phyloP scores from a whole-genome alignment of 64 coral and sea anemone species.

The Stichodactyla helianthus region DNA sequence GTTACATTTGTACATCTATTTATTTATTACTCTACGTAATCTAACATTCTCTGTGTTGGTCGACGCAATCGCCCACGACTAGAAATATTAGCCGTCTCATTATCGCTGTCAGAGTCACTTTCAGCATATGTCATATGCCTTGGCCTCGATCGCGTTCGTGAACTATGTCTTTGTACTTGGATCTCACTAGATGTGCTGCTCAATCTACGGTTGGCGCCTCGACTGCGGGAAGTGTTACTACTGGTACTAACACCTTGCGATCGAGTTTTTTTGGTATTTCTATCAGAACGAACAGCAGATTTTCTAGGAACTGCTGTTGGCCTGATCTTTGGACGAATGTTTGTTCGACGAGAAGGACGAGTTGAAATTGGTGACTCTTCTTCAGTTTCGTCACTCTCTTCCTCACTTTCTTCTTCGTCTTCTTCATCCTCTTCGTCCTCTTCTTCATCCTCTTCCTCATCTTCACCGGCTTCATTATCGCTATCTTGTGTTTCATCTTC shows the following conservation, averaged over 20 bases:
- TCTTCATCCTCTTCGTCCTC: conserved; percentile 44
- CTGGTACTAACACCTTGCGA: not conserved
- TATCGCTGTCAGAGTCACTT: conserved; percentile 70
- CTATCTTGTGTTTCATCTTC: conserved; percentile 57
- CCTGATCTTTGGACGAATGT: conserved; percentile 25
- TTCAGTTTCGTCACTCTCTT: conserved; percentile 42
- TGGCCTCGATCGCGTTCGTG: conserved; percentile 38
- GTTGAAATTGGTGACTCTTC: conserved; percentile 28
- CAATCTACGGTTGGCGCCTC: conserved; percentile 37
- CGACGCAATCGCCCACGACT: conserved; percentile 91
- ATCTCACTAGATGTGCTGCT: conserved; percentile 52
- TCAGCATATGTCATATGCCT: conserved; percentile 74
- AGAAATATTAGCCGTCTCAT: conserved; percentile 64
- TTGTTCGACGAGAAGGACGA: conserved; percentile 70
- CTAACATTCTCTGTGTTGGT: conserved; percentile 82
- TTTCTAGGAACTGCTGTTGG: conserved; percentile 15
- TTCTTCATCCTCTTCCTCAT: conserved; percentile 49
- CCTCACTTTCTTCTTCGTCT: conserved; percentile 54
- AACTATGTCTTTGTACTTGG: conserved; percentile 26
- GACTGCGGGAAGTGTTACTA: not conserved
- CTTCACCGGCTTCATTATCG: conserved; percentile 41
- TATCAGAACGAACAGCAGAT: not conserved
- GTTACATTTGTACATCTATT: not conserved
- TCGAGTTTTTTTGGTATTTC: not conserved
- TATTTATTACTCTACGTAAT: conserved; percentile 75